Percentiles rank a stretch among this genome's conserved stretches.
Conservation (phyloP, 2,797 vertebrate species). For the Pseudopleuronectes americanus region DNA sequence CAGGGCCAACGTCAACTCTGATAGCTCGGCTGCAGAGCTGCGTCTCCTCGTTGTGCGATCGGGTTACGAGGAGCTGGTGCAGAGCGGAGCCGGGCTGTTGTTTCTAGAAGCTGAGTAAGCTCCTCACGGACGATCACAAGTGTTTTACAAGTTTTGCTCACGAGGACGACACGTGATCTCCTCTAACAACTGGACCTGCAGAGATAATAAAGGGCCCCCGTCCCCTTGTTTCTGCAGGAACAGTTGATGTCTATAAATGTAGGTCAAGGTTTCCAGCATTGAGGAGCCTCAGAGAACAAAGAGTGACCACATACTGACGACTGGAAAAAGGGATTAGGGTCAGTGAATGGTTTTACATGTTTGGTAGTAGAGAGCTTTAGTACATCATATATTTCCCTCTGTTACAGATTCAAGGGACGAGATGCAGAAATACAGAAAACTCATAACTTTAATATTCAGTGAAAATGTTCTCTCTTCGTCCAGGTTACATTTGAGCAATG, state of each 20-base stretch:
- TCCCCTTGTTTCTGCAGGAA: conserved; percentile 5
- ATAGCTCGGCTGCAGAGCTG: conserved; percentile 68
- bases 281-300: conserved; percentile 13
- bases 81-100: conserved; percentile 2
- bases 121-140: conserved; percentile 55
- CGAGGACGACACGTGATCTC: conserved; percentile 19
- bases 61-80: conserved; percentile 56
- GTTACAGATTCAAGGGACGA: background rate
- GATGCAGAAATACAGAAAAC: background rate
- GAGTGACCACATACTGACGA: background rate
- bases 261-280: conserved; percentile 14
- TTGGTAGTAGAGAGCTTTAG: background rate
- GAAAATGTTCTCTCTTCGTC: too few species aligned
- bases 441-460: too few species aligned
- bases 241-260: conserved; percentile 28
- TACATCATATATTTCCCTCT: background rate
- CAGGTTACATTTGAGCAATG: too few species aligned
- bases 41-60: conserved; percentile 51
- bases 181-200: conserved; percentile 43
- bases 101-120: conserved; percentile 37
- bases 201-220: conserved; percentile 31
- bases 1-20: conserved; percentile 60
- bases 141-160: conserved; percentile 58
- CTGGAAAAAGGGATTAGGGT: conserved; percentile 2
- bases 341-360: conserved; percentile 8